Evolutionary conservation across 1,140 invertebrate genomes (phyloP).

Genomic region (Idris sp.): DNA sequence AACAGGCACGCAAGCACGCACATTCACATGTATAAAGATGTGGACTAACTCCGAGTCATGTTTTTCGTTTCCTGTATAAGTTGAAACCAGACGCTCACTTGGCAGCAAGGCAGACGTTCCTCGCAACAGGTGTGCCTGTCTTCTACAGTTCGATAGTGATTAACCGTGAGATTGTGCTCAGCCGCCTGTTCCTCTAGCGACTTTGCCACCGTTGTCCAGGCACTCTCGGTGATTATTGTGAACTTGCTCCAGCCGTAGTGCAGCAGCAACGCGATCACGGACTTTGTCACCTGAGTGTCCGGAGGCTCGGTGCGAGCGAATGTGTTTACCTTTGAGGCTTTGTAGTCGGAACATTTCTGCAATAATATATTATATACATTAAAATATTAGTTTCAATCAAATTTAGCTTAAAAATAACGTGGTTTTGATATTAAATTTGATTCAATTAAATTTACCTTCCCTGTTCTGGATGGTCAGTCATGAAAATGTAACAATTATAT

Average conservation of each 20-base stretch:
- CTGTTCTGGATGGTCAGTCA: constrained; percentile 1
- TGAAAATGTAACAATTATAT: constrained; percentile 12
- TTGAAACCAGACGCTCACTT: constrained; percentile 87
- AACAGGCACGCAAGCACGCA: constrained; percentile 58
- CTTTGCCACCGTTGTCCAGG: constrained; percentile 87
- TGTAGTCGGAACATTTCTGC: constrained; percentile 95
- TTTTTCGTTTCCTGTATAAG: constrained; percentile 93
- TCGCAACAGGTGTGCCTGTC: constrained; percentile 87
- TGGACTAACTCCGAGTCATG: constrained; percentile 88
- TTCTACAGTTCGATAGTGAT: constrained; percentile 83
- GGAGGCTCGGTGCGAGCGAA: constrained; percentile 97
- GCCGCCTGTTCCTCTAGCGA: constrained; percentile 85
- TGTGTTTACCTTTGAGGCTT: constrained; percentile 91
- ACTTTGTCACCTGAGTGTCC: constrained; percentile 95
- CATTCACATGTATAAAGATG: constrained; percentile 63
- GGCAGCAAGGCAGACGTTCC: constrained; percentile 84
- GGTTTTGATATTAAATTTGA: too few relatives aligned
- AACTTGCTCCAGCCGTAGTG: constrained; percentile 97
- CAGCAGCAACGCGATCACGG: constrained; percentile 90
- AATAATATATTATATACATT: too few relatives aligned
- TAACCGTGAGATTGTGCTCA: constrained; percentile 88
- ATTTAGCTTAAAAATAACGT: too few relatives aligned
- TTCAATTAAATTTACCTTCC: constrained; percentile 2
- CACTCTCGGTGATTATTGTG: constrained; percentile 91
- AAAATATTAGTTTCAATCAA: too few relatives aligned